Evolutionary conservation across 2,888 invertebrate species (phyloP).

Genomic region (Myopa testacea): DNA sequence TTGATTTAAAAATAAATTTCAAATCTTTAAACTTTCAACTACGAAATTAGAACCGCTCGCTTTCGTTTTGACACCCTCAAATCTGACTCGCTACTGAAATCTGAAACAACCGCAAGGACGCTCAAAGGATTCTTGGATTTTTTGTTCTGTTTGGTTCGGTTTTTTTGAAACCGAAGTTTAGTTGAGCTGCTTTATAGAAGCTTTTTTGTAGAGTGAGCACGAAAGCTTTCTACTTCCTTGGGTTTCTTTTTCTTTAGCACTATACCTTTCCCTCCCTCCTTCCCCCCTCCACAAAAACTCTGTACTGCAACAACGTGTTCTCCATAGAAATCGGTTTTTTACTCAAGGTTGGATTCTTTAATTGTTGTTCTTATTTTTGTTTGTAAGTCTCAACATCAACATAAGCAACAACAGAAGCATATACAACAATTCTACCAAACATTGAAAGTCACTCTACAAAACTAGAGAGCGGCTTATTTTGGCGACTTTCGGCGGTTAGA

Average conservation of each 20-base stretch:
- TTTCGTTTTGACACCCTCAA: conserved; percentile 4
- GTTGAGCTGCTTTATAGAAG: not conserved
- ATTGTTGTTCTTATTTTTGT: no score
- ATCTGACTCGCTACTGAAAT: conserved; percentile 33
- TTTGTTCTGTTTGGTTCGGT: not conserved
- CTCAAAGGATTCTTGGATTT: conserved; percentile 15
- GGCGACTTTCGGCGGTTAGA: no score
- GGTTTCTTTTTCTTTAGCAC: not conserved
- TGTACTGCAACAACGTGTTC: no score
- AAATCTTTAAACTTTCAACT: not conserved
- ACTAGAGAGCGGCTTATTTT: no score
- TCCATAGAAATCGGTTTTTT: no score
- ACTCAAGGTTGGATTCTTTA: no score
- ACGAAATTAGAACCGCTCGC: not conserved
- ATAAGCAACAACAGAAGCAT: no score
- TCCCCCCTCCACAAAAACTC: no score
- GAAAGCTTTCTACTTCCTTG: not conserved
- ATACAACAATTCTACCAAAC: no score
- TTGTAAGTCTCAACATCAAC: no score
- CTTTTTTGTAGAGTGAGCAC: conserved; percentile 29
- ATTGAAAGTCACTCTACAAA: no score
- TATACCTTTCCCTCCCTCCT: not conserved
- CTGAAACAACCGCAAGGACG: conserved; percentile 2
- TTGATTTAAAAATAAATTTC: not conserved
- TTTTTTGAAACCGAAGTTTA: not conserved